These are phyloP conservation scores for Clivina fossor DNA, from an alignment of 2,888 invertebrate species.

Conservation along the genomic window DNA sequence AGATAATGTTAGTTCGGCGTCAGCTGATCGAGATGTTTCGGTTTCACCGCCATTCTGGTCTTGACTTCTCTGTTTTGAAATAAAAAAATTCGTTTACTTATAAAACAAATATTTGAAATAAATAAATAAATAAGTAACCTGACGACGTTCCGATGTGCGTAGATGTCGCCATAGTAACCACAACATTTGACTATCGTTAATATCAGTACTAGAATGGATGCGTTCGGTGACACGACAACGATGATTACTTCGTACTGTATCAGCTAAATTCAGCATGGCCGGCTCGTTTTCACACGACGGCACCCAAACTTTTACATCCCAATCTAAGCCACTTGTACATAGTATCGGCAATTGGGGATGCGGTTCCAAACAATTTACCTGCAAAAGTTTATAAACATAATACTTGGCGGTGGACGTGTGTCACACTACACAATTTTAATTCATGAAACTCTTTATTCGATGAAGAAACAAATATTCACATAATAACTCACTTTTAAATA, in stretches of 20 bases:
- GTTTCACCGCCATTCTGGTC: neutral
- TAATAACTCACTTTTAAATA: too few species aligned
- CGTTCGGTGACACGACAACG: conserved; percentile 27
- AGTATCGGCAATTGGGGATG: conserved; percentile 86
- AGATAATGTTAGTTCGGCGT: conserved; percentile 23
- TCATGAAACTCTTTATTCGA: too few species aligned
- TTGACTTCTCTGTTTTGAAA: conserved; percentile 4
- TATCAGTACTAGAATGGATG: conserved; percentile 41
- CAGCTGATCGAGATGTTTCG: conserved; percentile 8
- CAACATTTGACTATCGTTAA: conserved; percentile 48
- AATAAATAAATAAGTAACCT: neutral
- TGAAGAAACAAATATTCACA: too few species aligned
- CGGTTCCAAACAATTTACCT: conserved; percentile 90
- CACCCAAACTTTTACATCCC: conserved; percentile 91
- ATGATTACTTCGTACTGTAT: conserved; percentile 46
- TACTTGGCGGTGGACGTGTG: conserved; percentile 12
- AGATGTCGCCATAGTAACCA: conserved; percentile 52
- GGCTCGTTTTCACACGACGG: conserved; percentile 67
- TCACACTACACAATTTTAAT: too few species aligned
- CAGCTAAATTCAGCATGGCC: conserved; percentile 58
- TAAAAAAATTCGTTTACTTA: neutral
- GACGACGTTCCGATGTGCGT: conserved; percentile 39
- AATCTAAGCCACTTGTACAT: conserved; percentile 89
- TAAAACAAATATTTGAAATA: neutral
- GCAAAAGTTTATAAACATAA: conserved; percentile 40